These are phyloP conservation scores for Edolisoma coerulescens DNA, from an alignment of 2,113 vertebrate species.

Conservation along the genomic window DNA sequence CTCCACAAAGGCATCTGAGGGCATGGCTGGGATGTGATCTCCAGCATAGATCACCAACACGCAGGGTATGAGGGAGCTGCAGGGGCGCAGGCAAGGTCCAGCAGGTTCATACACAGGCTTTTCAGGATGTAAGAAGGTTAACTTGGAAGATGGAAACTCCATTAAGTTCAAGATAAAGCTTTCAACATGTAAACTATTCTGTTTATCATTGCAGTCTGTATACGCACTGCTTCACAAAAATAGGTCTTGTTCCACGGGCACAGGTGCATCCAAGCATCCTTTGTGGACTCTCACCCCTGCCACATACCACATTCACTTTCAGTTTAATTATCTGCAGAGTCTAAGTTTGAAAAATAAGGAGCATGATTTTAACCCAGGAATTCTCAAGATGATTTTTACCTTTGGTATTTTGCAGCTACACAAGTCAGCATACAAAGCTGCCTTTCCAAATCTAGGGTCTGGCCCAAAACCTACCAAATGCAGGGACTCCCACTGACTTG, in stretches of 20 bases:
- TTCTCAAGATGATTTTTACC: neutral
- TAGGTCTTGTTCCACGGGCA: neutral
- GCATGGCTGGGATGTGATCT: neutral
- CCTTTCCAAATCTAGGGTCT: neutral
- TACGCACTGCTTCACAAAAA: neutral
- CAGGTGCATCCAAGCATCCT: neutral
- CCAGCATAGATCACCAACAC: neutral
- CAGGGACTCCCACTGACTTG: neutral
- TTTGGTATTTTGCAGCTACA: neutral
- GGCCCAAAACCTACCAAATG: neutral
- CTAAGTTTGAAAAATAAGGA: neutral
- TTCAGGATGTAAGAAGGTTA: neutral
- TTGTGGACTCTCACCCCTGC: neutral
- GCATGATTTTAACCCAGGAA: neutral
- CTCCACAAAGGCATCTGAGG: neutral
- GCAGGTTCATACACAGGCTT: neutral
- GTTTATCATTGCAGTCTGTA: neutral
- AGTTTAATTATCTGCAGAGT: conserved; percentile 22
- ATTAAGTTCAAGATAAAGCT: neutral
- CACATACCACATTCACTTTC: neutral
- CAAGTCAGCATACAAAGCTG: neutral
- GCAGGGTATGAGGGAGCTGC: neutral
- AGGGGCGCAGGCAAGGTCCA: neutral
- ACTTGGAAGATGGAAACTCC: neutral
- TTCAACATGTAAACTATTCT: neutral